A percentile compares a stretch with the other conserved stretches of the same genome.
Evolutionary conservation across 2,888 invertebrate species (phyloP).

Genomic region (Limnephilus lunatus): DNA sequence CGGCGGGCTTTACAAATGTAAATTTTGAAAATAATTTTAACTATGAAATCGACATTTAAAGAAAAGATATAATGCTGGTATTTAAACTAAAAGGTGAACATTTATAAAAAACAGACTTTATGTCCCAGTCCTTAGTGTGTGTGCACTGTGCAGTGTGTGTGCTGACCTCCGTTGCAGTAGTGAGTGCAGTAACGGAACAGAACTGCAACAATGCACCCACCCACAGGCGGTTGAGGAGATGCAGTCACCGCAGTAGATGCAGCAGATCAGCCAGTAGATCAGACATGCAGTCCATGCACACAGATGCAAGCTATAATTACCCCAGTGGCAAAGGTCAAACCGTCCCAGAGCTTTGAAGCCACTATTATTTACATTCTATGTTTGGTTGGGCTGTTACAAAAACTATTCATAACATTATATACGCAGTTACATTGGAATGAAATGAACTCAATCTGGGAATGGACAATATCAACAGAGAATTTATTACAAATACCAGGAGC

Average conservation of each 20-base stretch:
- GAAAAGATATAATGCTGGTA: too few species aligned
- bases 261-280: neutral
- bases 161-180: neutral
- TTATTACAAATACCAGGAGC: too few species aligned
- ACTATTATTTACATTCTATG: neutral
- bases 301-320: neutral
- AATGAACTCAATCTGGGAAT: too few species aligned
- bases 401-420: too few species aligned
- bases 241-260: neutral
- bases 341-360: neutral
- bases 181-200: neutral
- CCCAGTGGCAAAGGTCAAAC: neutral
- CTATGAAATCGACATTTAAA: too few species aligned
- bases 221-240: neutral
- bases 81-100: too few species aligned
- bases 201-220: neutral
- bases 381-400: neutral
- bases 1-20: too few species aligned
- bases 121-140: neutral
- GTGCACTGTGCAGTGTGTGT: neutral
- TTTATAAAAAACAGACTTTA: too few species aligned
- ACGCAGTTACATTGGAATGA: too few species aligned
- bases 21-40: too few species aligned
- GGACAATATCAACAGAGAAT: too few species aligned
- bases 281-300: neutral